Conservation (phyloP, 2,797 vertebrate species). For the Phaenicophaeus curvirostris region DNA sequence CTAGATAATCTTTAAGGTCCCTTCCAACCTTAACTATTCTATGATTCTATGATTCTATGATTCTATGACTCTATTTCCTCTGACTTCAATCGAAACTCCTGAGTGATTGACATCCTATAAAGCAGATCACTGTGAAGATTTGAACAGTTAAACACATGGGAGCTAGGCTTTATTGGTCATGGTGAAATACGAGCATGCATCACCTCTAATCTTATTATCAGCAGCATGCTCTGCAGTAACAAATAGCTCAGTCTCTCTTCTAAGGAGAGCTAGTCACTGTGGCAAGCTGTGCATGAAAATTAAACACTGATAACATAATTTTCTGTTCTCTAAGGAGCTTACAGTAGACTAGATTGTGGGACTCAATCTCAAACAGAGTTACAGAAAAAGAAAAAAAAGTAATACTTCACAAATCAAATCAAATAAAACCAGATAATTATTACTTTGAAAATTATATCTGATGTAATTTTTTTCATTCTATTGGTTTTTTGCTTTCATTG, state of each 20-base stretch:
- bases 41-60: too few species aligned
- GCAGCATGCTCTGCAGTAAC: not conserved
- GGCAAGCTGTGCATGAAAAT: constrained; percentile 31
- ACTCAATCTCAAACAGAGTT: not conserved
- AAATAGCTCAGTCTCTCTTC: not conserved
- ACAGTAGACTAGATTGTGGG: not conserved
- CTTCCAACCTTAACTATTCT: too few species aligned
- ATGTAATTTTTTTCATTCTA: not conserved
- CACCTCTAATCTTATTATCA: constrained; percentile 21
- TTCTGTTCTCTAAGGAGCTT: constrained; percentile 7
- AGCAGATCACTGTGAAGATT: not conserved
- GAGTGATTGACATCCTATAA: not conserved
- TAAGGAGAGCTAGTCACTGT: not conserved
- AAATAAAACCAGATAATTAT: not conserved
- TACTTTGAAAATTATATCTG: not conserved
- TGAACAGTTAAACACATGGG: not conserved
- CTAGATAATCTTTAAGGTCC: too few species aligned
- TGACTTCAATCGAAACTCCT: not conserved
- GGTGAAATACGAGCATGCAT: not conserved
- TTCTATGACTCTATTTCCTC: not conserved
- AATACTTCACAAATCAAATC: not conserved
- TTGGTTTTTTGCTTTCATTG: not conserved
- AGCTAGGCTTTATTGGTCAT: not conserved
- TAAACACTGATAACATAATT: not conserved
- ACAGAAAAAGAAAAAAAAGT: not conserved